phyloP scores from a whole-genome alignment of 2,113 vertebrate genomes.

The Periophthalmus modestus region DNA sequence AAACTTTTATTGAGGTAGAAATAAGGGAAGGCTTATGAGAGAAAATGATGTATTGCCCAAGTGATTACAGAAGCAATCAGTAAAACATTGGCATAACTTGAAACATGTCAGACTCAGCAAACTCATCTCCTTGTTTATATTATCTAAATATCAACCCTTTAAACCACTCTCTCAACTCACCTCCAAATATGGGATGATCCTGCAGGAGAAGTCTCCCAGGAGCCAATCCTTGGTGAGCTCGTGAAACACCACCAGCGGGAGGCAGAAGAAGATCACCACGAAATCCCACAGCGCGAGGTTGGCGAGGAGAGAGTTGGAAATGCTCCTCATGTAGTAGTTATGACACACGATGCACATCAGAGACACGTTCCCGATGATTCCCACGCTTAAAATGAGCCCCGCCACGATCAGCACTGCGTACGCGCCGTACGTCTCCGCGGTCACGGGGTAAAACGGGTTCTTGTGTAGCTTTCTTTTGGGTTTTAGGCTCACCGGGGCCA shows the following conservation, averaged over 20 bases:
- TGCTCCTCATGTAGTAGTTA: constrained; percentile 97
- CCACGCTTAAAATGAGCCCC: constrained; percentile 86
- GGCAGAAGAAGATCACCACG: constrained; percentile 91
- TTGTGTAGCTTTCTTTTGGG: constrained; percentile 70
- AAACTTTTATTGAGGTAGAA: too few species aligned
- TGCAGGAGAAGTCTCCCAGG: constrained; percentile 93
- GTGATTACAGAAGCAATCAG: too few species aligned
- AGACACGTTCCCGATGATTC: constrained; percentile 91
- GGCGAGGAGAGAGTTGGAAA: constrained; percentile 95
- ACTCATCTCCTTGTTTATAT: neutral
- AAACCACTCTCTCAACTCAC: constrained; percentile 69
- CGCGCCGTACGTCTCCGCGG: constrained; percentile 85
- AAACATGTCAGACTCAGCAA: neutral
- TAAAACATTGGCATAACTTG: neutral
- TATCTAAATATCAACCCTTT: neutral
- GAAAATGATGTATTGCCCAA: too few species aligned
- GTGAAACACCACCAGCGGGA: constrained; percentile 93
- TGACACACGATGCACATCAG: constrained; percentile 98
- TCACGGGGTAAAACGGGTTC: constrained; percentile 93
- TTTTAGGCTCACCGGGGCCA: constrained; percentile 58
- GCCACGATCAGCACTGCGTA: constrained; percentile 85
- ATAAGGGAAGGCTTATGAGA: too few species aligned
- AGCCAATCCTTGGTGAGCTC: constrained; percentile 94
- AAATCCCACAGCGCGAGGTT: constrained; percentile 98
- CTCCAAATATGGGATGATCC: constrained; percentile 96